Evolutionary conservation across 64 coral and sea anemone species (phyloP).

Genomic region (Stichodactyla helianthus): DNA sequence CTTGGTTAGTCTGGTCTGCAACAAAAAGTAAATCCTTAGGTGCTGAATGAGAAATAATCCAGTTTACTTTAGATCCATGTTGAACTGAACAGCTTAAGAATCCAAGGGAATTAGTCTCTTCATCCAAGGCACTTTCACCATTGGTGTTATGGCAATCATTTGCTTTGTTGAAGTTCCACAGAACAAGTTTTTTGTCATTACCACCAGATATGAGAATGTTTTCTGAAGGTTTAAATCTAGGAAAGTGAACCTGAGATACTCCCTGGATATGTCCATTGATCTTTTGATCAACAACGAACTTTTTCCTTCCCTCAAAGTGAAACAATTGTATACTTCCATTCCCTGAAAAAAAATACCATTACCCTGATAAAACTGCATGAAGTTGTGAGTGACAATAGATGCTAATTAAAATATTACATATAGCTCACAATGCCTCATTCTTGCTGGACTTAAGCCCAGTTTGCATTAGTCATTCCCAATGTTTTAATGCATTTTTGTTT

Average conservation of each 20-base stretch:
- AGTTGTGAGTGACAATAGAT: no score
- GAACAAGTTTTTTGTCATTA: constrained; percentile 78
- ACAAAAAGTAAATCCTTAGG: constrained; percentile 63
- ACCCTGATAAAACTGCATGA: not conserved
- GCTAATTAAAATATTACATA: no score
- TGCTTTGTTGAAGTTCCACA: constrained; percentile 38
- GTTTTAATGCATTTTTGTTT: no score
- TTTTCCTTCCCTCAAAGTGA: constrained; percentile 89
- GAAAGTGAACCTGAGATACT: constrained; percentile 85
- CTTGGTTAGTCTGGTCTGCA: constrained; percentile 63
- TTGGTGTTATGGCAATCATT: not conserved
- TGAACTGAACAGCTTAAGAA: not conserved
- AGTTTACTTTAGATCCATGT: constrained; percentile 88
- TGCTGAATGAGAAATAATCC: constrained; percentile 60
- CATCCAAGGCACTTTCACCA: not conserved
- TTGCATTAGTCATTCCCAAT: no score
- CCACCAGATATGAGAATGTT: constrained; percentile 71
- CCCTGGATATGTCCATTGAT: constrained; percentile 59
- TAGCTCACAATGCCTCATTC: no score
- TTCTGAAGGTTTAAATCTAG: constrained; percentile 35
- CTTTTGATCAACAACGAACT: constrained; percentile 36
- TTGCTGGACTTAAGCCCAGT: no score
- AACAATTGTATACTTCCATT: constrained; percentile 86
- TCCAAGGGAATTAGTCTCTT: not conserved
- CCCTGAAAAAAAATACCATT: constrained; percentile 26